Percentiles rank a stretch among this genome's conserved stretches.
Conservation (phyloP, 2,797 vertebrate species). For the Toxotes lorentzi region DNA sequence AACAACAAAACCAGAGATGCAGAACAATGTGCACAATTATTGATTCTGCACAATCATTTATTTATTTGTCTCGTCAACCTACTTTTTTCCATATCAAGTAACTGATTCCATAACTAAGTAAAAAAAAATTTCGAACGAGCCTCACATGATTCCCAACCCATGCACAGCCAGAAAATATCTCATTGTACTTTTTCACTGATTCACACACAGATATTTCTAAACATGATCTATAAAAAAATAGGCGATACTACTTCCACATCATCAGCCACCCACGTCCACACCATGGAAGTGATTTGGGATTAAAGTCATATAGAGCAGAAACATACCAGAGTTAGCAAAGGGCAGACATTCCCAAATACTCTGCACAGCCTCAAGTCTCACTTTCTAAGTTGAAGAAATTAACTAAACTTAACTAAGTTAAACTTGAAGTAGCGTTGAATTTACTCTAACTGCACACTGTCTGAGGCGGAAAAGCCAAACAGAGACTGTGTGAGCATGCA, state of each 20-base stretch:
- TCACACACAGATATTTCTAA: too few species aligned
- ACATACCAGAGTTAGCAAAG: constrained; percentile 1
- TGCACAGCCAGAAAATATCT: too few species aligned
- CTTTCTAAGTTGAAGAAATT: not conserved
- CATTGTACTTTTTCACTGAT: too few species aligned
- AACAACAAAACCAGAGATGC: too few species aligned
- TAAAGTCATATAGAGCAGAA: constrained; percentile 10
- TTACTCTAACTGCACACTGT: not conserved
- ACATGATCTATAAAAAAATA: not conserved
- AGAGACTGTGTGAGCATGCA: not conserved
- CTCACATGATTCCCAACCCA: too few species aligned
- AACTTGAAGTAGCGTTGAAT: not conserved
- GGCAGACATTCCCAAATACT: constrained; percentile 3
- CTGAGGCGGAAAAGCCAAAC: not conserved
- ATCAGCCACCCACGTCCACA: not conserved
- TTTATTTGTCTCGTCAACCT: too few species aligned
- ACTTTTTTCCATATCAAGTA: too few species aligned
- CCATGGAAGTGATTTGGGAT: not conserved
- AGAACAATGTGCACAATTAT: too few species aligned
- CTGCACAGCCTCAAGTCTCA: not conserved
- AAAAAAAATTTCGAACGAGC: too few species aligned
- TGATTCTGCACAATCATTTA: too few species aligned
- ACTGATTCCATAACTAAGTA: too few species aligned
- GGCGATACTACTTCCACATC: not conserved
- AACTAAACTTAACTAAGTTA: too few species aligned